These are phyloP conservation scores for Aptenodytes patagonicus DNA, from an alignment of 2,113 vertebrate genomes.

Conservation along the genomic window DNA sequence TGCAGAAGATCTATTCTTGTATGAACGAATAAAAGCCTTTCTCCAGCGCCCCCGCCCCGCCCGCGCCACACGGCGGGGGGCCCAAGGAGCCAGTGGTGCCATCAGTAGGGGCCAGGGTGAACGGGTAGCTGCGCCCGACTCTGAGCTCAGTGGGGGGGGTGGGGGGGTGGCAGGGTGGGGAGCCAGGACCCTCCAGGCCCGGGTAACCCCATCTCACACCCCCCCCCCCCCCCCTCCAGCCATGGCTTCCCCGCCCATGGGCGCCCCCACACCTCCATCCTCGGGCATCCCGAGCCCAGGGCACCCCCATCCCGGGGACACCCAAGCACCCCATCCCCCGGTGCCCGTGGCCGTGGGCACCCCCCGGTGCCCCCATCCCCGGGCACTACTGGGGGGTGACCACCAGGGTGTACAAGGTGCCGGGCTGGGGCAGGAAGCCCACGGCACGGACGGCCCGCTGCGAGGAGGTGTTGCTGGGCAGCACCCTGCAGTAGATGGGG, in stretches of 20 bases:
- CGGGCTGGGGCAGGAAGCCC: not conserved
- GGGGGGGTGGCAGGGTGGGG: not conserved
- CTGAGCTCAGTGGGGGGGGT: not conserved
- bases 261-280: no score
- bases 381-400: not conserved
- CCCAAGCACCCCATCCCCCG: no score
- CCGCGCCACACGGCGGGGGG: not conserved
- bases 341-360: no score
- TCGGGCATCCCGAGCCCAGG: no score
- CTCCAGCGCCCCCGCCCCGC: not conserved
- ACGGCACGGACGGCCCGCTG: not conserved
- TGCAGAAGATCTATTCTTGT: constrained; percentile 85
- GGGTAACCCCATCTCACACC: not conserved
- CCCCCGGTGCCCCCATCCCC: not conserved
- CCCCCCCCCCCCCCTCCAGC: no score
- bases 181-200: no score
- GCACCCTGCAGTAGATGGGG: not conserved
- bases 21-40: constrained; percentile 81
- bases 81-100: not conserved
- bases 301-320: no score
- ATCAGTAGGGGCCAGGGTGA: not conserved
- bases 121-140: not conserved
- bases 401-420: not conserved
- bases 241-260: no score
- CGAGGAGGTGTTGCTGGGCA: not conserved